phyloP scores from a whole-genome alignment of 2,888 invertebrate species.

The Parapristionchus giblindavisi region DNA sequence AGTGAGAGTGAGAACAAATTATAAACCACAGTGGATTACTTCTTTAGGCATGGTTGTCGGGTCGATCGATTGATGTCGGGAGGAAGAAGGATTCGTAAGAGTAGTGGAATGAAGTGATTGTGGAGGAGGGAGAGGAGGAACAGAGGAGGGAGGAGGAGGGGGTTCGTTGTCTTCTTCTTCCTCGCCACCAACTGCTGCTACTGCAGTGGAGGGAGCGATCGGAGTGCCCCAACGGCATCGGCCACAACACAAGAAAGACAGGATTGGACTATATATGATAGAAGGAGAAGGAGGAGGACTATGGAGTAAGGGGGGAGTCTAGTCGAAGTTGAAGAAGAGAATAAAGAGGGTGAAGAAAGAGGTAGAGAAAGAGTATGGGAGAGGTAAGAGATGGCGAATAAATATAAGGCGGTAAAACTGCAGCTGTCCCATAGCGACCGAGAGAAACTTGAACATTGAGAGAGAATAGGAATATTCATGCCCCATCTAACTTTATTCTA shows the following conservation, averaged over 20 bases:
- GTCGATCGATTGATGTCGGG: no score
- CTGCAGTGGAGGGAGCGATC: background rate
- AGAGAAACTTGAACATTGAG: background rate
- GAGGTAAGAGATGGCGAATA: background rate
- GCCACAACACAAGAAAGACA: constrained; percentile 18
- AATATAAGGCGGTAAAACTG: background rate
- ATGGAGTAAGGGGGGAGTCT: background rate
- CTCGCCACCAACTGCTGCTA: background rate
- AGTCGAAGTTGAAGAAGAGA: background rate
- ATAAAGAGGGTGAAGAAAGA: background rate
- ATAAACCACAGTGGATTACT: no score
- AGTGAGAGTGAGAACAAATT: no score
- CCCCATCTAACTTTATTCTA: background rate
- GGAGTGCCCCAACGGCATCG: background rate
- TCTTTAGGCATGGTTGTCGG: no score
- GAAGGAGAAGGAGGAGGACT: background rate
- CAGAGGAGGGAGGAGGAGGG: background rate
- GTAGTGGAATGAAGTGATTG: no score
- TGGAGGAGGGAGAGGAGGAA: constrained; percentile 5
- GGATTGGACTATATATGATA: background rate
- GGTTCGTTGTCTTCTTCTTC: background rate
- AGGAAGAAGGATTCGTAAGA: no score
- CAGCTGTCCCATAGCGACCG: background rate
- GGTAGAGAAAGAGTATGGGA: background rate
- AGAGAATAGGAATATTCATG: background rate